phyloP scores from a whole-genome alignment of 2,888 invertebrate species.

The Clitarchus hookeri region DNA sequence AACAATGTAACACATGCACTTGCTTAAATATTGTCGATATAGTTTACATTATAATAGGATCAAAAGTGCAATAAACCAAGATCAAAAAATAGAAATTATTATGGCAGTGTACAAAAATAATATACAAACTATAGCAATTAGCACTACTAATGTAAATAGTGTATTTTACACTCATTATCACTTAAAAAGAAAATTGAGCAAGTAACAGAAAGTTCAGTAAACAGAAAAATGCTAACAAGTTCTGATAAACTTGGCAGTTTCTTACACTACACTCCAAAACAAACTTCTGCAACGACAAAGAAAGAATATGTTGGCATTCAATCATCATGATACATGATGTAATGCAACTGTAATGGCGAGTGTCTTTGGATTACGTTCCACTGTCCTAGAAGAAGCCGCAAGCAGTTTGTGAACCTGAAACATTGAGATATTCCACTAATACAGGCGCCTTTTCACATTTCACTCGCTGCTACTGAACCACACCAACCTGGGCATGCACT shows the following conservation, averaged over 20 bases:
- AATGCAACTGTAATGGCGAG: constrained; percentile 19
- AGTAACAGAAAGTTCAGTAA: background rate
- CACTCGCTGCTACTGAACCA: background rate
- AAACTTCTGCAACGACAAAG: background rate
- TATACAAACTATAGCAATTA: background rate
- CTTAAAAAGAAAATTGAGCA: background rate
- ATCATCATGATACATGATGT: constrained; percentile 1
- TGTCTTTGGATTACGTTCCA: constrained; percentile 21
- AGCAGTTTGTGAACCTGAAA: constrained; percentile 7
- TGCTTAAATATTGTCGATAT: background rate
- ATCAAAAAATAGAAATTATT: background rate
- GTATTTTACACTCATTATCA: background rate
- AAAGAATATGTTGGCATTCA: background rate
- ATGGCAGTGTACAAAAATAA: constrained; percentile 7
- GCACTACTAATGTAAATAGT: background rate
- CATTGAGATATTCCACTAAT: background rate
- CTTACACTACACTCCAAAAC: background rate
- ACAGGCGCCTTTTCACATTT: background rate
- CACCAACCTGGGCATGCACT: background rate
- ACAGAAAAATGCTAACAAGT: constrained; percentile 3
- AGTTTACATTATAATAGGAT: background rate
- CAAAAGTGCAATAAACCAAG: constrained; percentile 4
- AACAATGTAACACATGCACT: background rate
- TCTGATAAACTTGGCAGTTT: background rate
- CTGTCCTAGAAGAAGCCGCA: constrained; percentile 16